These are phyloP conservation scores for Sebastes trivittatus DNA, from an alignment of 2,797 vertebrate genomes.

Conservation along the genomic window DNA sequence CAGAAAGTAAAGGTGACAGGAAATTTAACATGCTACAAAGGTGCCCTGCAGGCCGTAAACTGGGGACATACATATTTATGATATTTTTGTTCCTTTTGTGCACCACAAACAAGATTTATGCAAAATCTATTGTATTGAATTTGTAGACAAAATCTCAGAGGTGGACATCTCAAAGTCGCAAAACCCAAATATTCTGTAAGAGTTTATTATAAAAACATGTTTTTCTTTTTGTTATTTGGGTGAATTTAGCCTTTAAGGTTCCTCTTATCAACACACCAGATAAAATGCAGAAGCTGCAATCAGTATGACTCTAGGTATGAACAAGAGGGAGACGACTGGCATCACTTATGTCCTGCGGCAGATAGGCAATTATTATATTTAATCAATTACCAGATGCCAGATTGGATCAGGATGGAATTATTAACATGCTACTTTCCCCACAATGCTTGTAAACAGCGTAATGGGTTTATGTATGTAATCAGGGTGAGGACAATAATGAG, in stretches of 20 bases:
- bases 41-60: not conserved
- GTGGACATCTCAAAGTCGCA: not conserved
- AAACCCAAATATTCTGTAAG: not conserved
- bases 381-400: slow-evolving; percentile 49
- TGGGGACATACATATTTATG: not conserved
- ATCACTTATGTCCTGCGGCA: not conserved
- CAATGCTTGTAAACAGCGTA: slow-evolving; percentile 58
- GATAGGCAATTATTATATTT: slow-evolving; percentile 29
- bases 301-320: not conserved
- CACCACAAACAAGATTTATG: not conserved
- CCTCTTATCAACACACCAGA: not conserved
- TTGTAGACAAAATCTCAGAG: not conserved
- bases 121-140: not conserved
- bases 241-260: not conserved
- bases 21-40: not conserved
- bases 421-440: slow-evolving; percentile 43
- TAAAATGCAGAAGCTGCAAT: not conserved
- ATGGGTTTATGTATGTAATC: slow-evolving; percentile 63
- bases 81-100: not conserved
- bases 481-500: slow-evolving; percentile 56
- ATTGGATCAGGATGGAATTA: slow-evolving; percentile 57
- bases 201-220: not conserved
- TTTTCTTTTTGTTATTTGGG: not conserved
- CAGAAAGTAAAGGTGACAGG: not conserved
- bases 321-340: not conserved